A percentile compares a stretch with the other conserved stretches of the same genome.
These are phyloP conservation scores for Eidolon helvum DNA, from an alignment of 2,113 vertebrate species.

Conservation along the genomic window DNA sequence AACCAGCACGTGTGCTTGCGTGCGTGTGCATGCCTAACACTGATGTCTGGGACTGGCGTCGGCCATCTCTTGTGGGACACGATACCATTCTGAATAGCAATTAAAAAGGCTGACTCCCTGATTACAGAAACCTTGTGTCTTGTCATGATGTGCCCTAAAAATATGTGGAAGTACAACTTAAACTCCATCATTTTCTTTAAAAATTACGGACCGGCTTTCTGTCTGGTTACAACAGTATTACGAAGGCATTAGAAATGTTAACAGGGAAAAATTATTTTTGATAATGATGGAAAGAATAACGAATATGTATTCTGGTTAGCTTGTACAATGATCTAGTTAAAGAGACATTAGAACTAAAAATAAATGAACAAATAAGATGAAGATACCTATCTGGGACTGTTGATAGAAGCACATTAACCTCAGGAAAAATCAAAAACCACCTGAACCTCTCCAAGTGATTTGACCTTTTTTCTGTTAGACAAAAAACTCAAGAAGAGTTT, in stretches of 20 bases:
- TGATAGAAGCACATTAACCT: background rate
- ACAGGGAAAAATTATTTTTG: background rate
- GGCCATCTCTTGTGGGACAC: background rate
- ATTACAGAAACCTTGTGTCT: background rate
- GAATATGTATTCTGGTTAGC: background rate
- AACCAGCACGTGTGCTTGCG: fast-evolving
- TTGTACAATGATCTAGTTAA: background rate
- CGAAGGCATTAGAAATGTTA: background rate
- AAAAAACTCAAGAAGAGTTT: background rate
- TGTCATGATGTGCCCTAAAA: background rate
- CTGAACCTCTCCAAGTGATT: background rate
- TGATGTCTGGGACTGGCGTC: background rate
- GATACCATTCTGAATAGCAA: background rate
- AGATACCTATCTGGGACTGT: background rate
- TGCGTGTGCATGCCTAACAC: fast-evolving
- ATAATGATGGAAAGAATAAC: background rate
- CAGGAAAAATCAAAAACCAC: background rate
- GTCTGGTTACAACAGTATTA: background rate
- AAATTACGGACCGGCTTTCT: background rate
- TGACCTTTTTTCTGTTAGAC: background rate
- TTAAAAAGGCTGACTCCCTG: background rate
- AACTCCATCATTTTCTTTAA: background rate
- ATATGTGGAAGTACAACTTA: background rate
- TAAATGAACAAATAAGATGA: background rate
- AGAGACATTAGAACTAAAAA: background rate